These are phyloP conservation scores for Trissolcus brochymenae DNA, from an alignment of 2,888 invertebrate species.

Conservation along the genomic window DNA sequence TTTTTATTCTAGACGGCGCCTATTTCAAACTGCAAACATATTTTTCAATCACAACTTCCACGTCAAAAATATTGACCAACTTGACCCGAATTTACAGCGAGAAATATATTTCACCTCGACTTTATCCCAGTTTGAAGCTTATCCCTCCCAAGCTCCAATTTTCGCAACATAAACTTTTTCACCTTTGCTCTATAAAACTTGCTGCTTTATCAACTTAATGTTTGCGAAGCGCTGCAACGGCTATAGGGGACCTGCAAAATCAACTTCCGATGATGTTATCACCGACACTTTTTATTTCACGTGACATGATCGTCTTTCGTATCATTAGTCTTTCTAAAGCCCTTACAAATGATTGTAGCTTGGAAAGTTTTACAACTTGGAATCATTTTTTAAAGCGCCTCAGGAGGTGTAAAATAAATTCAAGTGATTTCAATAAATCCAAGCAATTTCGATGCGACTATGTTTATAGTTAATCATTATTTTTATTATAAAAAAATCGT, in stretches of 20 bases:
- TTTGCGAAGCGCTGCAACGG: neutral
- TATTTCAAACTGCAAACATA: no score
- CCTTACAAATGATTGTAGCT: constrained; percentile 22
- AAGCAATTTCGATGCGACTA: no score
- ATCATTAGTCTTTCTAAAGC: constrained; percentile 25
- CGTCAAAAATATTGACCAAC: no score
- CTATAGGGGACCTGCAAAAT: neutral
- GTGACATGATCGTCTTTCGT: constrained; percentile 26
- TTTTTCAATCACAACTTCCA: no score
- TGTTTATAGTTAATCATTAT: no score
- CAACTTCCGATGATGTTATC: constrained; percentile 23
- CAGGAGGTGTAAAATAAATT: no score
- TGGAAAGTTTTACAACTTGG: constrained; percentile 23
- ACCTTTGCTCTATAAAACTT: neutral
- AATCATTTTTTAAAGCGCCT: constrained; percentile 1
- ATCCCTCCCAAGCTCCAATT: constrained; percentile 1
- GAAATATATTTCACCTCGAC: constrained; percentile 5
- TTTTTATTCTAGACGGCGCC: no score
- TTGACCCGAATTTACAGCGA: neutral
- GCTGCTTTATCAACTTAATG: constrained; percentile 25
- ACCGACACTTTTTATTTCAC: constrained; percentile 29
- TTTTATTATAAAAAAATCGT: no score
- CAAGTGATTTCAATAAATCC: no score
- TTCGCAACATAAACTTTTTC: constrained; percentile 15
- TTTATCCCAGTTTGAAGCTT: constrained; percentile 3